These are phyloP conservation scores for Cyaniris semiargus DNA, from an alignment of 2,888 invertebrate genomes.

Conservation along the genomic window DNA sequence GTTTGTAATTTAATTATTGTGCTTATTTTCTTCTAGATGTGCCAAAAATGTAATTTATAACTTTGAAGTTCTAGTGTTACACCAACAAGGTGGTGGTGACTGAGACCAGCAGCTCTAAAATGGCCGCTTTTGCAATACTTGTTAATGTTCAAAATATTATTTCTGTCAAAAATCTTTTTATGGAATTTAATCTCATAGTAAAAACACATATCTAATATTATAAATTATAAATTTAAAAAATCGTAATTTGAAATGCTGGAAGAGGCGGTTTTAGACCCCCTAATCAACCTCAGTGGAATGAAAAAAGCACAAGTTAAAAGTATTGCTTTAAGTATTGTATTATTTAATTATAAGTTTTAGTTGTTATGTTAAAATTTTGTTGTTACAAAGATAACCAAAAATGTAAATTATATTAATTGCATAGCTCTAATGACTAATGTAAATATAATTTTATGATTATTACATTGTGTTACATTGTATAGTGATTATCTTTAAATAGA, in stretches of 20 bases:
- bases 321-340: constrained; percentile 59
- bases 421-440: constrained; percentile 19
- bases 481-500: neutral
- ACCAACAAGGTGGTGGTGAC: too few relatives aligned
- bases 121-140: neutral
- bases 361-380: constrained; percentile 12
- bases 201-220: too few relatives aligned
- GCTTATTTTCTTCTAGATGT: neutral
- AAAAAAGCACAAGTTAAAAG: constrained; percentile 47
- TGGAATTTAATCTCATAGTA: too few relatives aligned
- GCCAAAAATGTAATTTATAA: neutral
- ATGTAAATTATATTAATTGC: constrained; percentile 32
- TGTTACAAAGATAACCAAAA: constrained; percentile 26
- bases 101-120: neutral
- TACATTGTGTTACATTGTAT: constrained; percentile 12
- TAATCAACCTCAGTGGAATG: neutral
- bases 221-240: too few relatives aligned
- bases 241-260: neutral
- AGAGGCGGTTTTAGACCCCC: too few relatives aligned
- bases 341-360: constrained; percentile 10
- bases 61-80: neutral
- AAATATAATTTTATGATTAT: constrained; percentile 30
- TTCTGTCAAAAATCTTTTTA: too few relatives aligned
- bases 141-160: neutral
- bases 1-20: constrained; percentile 43